Percentiles rank a stretch among this genome's conserved stretches.
Conservation (phyloP, 2,888 invertebrate species). For the Zonitis immaculata region DNA sequence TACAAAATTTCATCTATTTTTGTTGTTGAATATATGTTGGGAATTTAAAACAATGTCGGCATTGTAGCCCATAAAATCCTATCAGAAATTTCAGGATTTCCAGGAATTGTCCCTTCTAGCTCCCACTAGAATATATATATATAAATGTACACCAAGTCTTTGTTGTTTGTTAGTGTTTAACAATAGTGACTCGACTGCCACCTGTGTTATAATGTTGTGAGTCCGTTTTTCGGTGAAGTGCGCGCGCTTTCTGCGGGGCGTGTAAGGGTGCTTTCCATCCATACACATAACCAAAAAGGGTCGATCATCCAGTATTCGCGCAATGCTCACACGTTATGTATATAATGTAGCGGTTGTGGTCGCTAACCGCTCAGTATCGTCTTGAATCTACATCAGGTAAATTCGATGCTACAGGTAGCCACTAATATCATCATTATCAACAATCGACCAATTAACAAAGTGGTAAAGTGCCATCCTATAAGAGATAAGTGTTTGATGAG, state of each 20-base stretch:
- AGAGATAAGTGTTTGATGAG: not conserved
- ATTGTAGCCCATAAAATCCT: not conserved
- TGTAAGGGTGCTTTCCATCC: constrained; percentile 30
- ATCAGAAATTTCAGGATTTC: not conserved
- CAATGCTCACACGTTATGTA: constrained; percentile 44
- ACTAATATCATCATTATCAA: too few species aligned
- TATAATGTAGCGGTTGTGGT: constrained; percentile 42
- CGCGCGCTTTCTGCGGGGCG: constrained; percentile 42
- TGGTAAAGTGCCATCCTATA: not conserved
- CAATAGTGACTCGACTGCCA: constrained; percentile 35
- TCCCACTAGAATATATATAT: too few species aligned
- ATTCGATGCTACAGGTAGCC: constrained; percentile 40
- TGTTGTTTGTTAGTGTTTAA: not conserved
- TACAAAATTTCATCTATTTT: too few species aligned
- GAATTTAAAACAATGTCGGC: too few species aligned
- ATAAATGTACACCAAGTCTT: too few species aligned
- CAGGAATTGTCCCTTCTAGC: too few species aligned
- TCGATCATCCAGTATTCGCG: constrained; percentile 48
- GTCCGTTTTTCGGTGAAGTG: constrained; percentile 32
- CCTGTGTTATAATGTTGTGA: constrained; percentile 41
- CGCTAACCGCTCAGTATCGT: constrained; percentile 40
- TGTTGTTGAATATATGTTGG: too few species aligned
- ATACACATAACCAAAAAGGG: constrained; percentile 28
- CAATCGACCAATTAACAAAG: not conserved
- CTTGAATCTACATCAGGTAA: constrained; percentile 31